Conservation (phyloP, 2,888 invertebrate genomes). For the Campaea margaritaria region DNA sequence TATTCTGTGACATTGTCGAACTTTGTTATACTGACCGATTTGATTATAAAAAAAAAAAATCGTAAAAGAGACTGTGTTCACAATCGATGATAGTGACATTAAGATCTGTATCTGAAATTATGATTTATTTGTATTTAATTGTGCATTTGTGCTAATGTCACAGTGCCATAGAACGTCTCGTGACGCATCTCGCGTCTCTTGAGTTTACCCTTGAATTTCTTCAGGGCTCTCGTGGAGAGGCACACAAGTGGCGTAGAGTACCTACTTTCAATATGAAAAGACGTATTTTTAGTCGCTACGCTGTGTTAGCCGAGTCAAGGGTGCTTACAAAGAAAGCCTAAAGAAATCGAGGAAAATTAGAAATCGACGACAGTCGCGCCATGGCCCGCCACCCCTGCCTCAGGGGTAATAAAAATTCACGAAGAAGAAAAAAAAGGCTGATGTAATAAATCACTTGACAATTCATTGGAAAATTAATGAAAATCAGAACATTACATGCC, state of each 20-base stretch:
- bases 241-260: constrained; percentile 3
- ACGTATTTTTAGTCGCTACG: not conserved
- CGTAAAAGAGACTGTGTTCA: too few species aligned
- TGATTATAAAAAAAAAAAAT: too few species aligned
- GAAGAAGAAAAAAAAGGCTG: too few species aligned
- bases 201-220: constrained; percentile 14
- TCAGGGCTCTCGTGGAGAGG: constrained; percentile 5
- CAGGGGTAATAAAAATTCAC: too few species aligned
- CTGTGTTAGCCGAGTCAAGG: not conserved
- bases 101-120: not conserved
- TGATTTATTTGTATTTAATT: not conserved
- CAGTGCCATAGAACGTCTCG: not conserved
- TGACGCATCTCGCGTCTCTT: constrained; percentile 7
- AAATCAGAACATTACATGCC: too few species aligned
- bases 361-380: not conserved
- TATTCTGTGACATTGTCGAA: too few species aligned
- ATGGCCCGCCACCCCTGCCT: not conserved
- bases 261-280: not conserved
- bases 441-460: too few species aligned
- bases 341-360: not conserved
- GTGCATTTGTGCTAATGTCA: not conserved
- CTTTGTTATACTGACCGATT: too few species aligned
- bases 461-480: too few species aligned
- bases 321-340: not conserved
- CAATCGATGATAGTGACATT: too few species aligned